Base-by-base conservation (phyloP, 2,797 vertebrate species). In the Hylomyscus alleni region DNA sequence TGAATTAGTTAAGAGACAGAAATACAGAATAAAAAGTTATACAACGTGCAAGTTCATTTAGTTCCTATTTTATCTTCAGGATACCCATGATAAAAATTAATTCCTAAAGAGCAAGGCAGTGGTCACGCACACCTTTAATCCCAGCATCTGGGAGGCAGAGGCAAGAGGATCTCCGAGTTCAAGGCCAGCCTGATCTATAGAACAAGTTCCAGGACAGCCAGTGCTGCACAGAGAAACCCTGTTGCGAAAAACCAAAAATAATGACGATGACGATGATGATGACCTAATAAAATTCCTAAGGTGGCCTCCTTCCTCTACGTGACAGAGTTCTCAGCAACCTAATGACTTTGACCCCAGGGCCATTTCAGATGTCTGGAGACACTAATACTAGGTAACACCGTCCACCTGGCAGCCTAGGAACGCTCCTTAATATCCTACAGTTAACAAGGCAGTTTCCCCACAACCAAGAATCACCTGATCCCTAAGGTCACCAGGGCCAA, bases 21-120 rank as follows among this genome's bases (percentile, higher is more conserved):
- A 97, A 84, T 20, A 86, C 7, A 95, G 67, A 77, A 77, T 65
- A 85, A 37, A 81, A 91, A 89, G 14, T 37, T 85, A 37, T 6
- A 20, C 81, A 88, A 84, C 29, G 12, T 92, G 15, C 31, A 82
- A n/a, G 78, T 37, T 65, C 44, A 75, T 24, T 82, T 19, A 44
- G 44, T 4, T 24, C 26, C 26, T 62, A 6, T 88, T 92, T 80
- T 81, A 84, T 54, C 81, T n/a, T 95, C 72, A 92, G 20, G 60
- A 40, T 62, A 14, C 4, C 14, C n/a, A 67, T 69, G 65, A 91
- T 34, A 65, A 84, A 31, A 75, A 0, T 83, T 14, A 75, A 89
- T 50, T 76, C 67, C 77, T 19, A 5, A 50, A 34, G 29, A 75
- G 11, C 22, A 5, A 5, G 40, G 40, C 4, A 24, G 40, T 47